A percentile compares a stretch with the other conserved stretches of the same genome.
Evolutionary conservation across 2,113 vertebrate genomes (phyloP).

Genomic region (Stegostoma tigrinum): DNA sequence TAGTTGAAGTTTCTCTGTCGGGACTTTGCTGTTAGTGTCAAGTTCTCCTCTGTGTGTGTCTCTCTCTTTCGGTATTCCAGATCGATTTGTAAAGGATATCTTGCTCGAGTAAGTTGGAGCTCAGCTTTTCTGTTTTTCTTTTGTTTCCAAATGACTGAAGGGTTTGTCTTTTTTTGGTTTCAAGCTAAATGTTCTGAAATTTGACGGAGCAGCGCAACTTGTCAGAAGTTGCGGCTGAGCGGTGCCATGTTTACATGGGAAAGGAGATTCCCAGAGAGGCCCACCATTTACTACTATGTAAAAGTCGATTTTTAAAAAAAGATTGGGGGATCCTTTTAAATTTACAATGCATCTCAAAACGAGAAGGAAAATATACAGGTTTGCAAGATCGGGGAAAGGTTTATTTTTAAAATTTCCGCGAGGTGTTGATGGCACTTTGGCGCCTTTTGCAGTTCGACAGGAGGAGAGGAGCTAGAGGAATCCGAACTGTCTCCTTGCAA

Average conservation of each 20-base stretch:
- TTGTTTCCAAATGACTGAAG: not conserved
- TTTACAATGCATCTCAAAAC: not conserved
- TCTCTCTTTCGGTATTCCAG: not conserved
- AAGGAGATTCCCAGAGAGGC: not conserved
- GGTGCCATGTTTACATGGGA: not conserved
- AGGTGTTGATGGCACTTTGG: not conserved
- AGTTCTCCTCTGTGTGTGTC: not conserved
- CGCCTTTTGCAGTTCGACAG: not conserved
- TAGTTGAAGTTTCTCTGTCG: slow-evolving; percentile 6
- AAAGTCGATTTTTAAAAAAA: too few relatives aligned
- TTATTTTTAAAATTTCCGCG: not conserved
- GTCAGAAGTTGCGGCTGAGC: not conserved
- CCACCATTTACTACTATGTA: not conserved
- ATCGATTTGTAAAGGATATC: not conserved
- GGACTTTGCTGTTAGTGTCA: not conserved
- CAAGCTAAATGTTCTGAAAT: not conserved
- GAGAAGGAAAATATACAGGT: not conserved
- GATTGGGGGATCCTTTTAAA: not conserved
- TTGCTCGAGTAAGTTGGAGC: slow-evolving; percentile 22
- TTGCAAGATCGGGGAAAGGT: not conserved
- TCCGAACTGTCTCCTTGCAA: not conserved
- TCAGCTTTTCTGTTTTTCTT: not conserved
- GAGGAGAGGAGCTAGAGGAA: not conserved
- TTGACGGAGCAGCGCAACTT: not conserved
- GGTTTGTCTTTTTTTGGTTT: not conserved